phyloP scores from a whole-genome alignment of 2,797 vertebrate genomes.

The Myotis myotis region DNA sequence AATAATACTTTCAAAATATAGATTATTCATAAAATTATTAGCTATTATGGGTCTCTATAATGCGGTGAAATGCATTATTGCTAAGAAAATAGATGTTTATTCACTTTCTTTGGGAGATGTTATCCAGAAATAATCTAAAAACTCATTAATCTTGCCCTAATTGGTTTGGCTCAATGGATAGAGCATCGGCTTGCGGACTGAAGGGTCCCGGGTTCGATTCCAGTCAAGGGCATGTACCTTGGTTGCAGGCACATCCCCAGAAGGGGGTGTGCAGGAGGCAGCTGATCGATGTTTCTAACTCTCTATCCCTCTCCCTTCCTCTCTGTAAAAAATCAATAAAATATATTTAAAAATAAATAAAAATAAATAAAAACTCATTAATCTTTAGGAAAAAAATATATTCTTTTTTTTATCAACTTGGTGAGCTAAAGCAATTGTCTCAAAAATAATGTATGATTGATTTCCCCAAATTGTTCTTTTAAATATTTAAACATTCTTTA shows the following conservation, averaged over 20 bases:
- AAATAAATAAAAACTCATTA: constrained; percentile 28
- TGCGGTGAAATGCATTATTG: background rate
- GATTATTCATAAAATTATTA: constrained; percentile 16
- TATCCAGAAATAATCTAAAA: constrained; percentile 59
- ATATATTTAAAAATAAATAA: no score
- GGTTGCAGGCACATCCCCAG: no score
- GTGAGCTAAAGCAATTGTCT: constrained; percentile 49
- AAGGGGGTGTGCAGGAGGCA: no score
- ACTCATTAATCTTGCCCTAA: constrained; percentile 9
- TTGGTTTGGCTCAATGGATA: no score
- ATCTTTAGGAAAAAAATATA: background rate
- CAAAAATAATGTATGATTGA: constrained; percentile 62
- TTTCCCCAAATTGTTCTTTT: constrained; percentile 60
- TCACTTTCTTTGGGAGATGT: constrained; percentile 11
- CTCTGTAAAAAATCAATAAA: no score
- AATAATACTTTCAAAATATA: constrained; percentile 12
- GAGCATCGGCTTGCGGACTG: no score
- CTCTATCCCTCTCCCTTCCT: no score
- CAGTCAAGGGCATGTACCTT: no score
- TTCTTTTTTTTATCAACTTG: constrained; percentile 53
- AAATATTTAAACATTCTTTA: constrained; percentile 65
- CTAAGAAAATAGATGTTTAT: constrained; percentile 52
- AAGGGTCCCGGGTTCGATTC: no score
- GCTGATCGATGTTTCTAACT: no score
- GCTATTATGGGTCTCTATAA: background rate